Evolutionary conservation across 2,888 invertebrate species (phyloP).

Genomic region (Leucoma salicis): DNA sequence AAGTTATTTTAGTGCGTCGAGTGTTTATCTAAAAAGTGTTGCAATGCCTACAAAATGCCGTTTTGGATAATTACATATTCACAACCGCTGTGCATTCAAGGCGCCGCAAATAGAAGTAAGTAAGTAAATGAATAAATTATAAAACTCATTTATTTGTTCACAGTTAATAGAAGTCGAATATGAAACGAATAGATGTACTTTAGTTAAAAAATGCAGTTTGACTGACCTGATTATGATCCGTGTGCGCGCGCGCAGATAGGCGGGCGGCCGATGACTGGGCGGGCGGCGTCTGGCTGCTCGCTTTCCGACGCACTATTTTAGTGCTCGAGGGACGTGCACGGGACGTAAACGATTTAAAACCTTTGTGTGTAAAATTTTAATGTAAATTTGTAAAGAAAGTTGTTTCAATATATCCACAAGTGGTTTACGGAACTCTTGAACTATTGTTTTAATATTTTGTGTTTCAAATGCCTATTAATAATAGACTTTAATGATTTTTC

Average conservation of each 20-base stretch:
- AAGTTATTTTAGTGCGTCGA: slow-evolving; percentile 42
- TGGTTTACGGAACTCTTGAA: too few species aligned
- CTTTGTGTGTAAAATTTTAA: too few species aligned
- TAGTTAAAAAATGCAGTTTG: slow-evolving; percentile 32
- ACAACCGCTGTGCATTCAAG: slow-evolving; percentile 39
- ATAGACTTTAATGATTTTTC: too few species aligned
- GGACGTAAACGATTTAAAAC: too few species aligned
- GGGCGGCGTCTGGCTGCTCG: slow-evolving; percentile 60
- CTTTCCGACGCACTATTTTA: slow-evolving; percentile 27
- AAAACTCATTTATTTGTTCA: slow-evolving; percentile 1
- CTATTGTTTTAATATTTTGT: too few species aligned
- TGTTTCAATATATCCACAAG: too few species aligned
- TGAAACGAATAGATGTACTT: slow-evolving; percentile 21
- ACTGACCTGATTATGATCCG: slow-evolving; percentile 54
- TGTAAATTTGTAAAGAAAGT: too few species aligned
- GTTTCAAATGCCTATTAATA: too few species aligned
- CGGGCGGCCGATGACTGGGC: slow-evolving; percentile 78
- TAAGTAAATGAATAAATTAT: slow-evolving; percentile 1
- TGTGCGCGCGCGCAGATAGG: slow-evolving; percentile 61
- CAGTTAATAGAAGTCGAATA: not conserved
- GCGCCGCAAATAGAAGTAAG: slow-evolving; percentile 46
- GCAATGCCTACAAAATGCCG: slow-evolving; percentile 53
- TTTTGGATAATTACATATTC: slow-evolving; percentile 59
- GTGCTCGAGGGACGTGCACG: slow-evolving; percentile 28
- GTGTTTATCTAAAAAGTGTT: slow-evolving; percentile 45